Percentiles rank a stretch among this genome's conserved stretches.
Evolutionary conservation across 2,113 vertebrate genomes (phyloP).

Genomic region (Ochotona curzoniae): DNA sequence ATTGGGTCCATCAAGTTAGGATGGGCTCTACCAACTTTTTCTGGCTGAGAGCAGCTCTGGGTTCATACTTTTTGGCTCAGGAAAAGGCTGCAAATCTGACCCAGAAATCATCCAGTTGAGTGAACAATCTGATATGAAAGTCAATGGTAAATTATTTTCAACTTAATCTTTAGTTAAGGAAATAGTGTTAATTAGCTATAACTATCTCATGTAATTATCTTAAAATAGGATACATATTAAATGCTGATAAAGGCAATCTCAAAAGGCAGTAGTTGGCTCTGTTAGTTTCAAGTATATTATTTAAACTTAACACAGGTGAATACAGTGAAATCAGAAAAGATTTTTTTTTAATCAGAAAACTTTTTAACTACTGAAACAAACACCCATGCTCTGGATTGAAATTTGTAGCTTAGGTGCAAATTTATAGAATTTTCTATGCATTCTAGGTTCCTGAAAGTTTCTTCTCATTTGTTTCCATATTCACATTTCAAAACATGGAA

Average conservation of each 20-base stretch:
- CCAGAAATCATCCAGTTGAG: neutral
- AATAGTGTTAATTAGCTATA: constrained; percentile 42
- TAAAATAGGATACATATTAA: constrained; percentile 57
- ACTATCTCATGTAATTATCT: constrained; percentile 72
- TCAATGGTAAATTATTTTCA: constrained; percentile 52
- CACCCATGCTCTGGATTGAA: neutral
- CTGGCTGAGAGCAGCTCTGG: neutral
- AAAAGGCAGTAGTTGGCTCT: constrained; percentile 48
- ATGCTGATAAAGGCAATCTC: constrained; percentile 58
- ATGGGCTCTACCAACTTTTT: neutral
- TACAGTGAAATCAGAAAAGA: neutral
- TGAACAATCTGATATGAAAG: constrained; percentile 63
- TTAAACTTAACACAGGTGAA: constrained; percentile 46
- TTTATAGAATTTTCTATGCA: neutral
- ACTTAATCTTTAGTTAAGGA: constrained; percentile 71
- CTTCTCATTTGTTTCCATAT: neutral
- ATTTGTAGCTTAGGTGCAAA: neutral
- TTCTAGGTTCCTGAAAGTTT: neutral
- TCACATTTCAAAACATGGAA: neutral
- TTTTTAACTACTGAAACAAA: neutral
- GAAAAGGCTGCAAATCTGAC: constrained; percentile 1
- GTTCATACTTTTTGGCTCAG: neutral
- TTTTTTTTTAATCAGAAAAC: neutral
- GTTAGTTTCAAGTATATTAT: constrained; percentile 29
- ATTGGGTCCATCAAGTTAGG: constrained; percentile 64